Conservation (phyloP, 2,888 invertebrate species). For the Cosmorhoe ocellata region DNA sequence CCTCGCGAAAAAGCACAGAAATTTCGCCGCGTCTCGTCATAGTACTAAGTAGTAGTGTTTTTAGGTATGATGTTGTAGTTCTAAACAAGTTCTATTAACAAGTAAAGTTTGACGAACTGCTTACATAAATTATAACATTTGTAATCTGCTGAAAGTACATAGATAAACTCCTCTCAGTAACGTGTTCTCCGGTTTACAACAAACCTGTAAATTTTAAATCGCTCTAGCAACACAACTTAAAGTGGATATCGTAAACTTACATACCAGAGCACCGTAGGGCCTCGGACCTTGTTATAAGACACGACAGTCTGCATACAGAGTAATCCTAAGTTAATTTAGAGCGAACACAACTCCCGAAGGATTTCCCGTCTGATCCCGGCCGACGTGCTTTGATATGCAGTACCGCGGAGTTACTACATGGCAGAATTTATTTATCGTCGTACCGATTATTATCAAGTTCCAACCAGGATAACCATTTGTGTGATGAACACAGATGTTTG, state of each 20-base stretch:
- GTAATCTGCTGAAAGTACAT: neutral
- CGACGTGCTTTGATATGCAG: slow-evolving; percentile 61
- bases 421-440: slow-evolving; percentile 51
- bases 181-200: neutral
- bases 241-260: slow-evolving; percentile 51
- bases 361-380: slow-evolving; percentile 56
- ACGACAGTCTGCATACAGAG: slow-evolving; percentile 77
- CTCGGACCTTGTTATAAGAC: slow-evolving; percentile 68
- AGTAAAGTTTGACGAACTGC: too few relatives aligned
- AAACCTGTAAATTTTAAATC: slow-evolving; percentile 46
- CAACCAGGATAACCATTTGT: too few relatives aligned
- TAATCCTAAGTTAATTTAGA: slow-evolving; percentile 76
- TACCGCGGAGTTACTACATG: slow-evolving; percentile 44
- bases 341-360: slow-evolving; percentile 58
- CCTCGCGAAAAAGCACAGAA: too few relatives aligned
- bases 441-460: slow-evolving; percentile 35
- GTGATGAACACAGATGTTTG: too few relatives aligned
- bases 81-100: too few relatives aligned
- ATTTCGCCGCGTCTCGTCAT: too few relatives aligned
- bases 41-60: too few relatives aligned
- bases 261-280: slow-evolving; percentile 50
- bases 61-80: too few relatives aligned
- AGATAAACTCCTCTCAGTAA: neutral
- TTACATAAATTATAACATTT: slow-evolving; percentile 1
- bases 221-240: slow-evolving; percentile 43